These are phyloP conservation scores for Steatornis caripensis DNA, from an alignment of 2,113 vertebrate genomes.

Conservation along the genomic window DNA sequence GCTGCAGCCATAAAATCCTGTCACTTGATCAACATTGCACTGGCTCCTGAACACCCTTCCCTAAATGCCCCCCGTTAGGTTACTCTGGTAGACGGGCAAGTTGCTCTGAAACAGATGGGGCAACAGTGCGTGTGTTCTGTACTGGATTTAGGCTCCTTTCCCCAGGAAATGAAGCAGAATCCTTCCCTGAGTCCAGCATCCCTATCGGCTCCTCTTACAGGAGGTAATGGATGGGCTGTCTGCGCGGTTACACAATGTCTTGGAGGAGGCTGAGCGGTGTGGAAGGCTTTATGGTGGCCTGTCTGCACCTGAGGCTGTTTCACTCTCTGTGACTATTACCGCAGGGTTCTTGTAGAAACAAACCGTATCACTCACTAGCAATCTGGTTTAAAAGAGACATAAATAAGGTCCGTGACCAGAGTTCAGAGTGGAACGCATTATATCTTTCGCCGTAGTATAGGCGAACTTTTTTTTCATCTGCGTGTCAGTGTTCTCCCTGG, in stretches of 20 bases:
- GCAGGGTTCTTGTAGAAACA: not conserved
- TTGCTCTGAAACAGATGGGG: not conserved
- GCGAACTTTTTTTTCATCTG: not conserved
- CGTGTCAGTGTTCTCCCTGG: not conserved
- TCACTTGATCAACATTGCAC: fast-evolving
- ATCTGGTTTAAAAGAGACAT: not conserved
- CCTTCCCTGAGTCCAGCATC: not conserved
- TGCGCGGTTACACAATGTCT: fast-evolving
- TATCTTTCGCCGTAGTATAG: not conserved
- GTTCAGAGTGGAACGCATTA: not conserved
- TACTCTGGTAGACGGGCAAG: not conserved
- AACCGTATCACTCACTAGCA: not conserved
- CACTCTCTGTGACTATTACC: not conserved
- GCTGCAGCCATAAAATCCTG: not conserved
- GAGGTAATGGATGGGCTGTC: not conserved
- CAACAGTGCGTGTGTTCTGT: fast-evolving
- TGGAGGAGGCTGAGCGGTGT: not conserved
- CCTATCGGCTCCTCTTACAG: not conserved
- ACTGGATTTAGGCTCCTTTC: not conserved
- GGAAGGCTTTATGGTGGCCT: not conserved
- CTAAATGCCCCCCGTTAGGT: fast-evolving
- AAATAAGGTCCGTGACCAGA: not conserved
- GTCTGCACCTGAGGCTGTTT: not conserved
- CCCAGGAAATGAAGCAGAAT: not conserved
- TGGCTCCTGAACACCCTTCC: not conserved